A percentile compares a stretch with the other conserved stretches of the same genome.
Evolutionary conservation across 2,113 vertebrate species (phyloP).

Genomic region (Eleginops maclovinus): DNA sequence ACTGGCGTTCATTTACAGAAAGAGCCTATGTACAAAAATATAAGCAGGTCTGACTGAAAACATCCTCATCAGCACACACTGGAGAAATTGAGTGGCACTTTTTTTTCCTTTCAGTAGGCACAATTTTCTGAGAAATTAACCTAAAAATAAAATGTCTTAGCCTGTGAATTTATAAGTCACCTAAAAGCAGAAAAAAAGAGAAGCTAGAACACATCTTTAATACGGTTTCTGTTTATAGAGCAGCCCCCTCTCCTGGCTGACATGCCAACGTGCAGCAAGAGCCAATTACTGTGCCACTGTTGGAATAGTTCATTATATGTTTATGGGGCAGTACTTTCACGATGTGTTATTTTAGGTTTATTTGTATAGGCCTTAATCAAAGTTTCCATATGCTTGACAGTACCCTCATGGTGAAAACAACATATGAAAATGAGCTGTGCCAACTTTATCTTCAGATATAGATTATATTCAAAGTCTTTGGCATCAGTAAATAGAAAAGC

Average conservation of each 20-base stretch:
- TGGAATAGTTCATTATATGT: conserved; percentile 29
- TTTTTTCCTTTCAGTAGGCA: background rate
- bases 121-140: background rate
- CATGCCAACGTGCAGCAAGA: conserved; percentile 38
- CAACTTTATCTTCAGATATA: background rate
- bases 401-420: background rate
- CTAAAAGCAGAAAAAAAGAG: conserved; percentile 18
- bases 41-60: conserved; percentile 3
- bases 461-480: background rate
- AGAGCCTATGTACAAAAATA: conserved; percentile 25
- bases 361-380: background rate
- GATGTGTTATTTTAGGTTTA: conserved; percentile 29
- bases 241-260: conserved; percentile 76
- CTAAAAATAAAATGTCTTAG: background rate
- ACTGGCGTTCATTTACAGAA: conserved; percentile 36
- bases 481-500: background rate
- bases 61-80: background rate
- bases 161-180: conserved; percentile 12
- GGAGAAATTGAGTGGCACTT: background rate
- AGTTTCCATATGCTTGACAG: background rate
- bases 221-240: conserved; percentile 59
- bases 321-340: background rate
- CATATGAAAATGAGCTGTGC: conserved; percentile 3
- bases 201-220: background rate
- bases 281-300: conserved; percentile 9